Base-by-base conservation (phyloP, 2,888 invertebrate genomes). In the Allolobophora icterica region DNA sequence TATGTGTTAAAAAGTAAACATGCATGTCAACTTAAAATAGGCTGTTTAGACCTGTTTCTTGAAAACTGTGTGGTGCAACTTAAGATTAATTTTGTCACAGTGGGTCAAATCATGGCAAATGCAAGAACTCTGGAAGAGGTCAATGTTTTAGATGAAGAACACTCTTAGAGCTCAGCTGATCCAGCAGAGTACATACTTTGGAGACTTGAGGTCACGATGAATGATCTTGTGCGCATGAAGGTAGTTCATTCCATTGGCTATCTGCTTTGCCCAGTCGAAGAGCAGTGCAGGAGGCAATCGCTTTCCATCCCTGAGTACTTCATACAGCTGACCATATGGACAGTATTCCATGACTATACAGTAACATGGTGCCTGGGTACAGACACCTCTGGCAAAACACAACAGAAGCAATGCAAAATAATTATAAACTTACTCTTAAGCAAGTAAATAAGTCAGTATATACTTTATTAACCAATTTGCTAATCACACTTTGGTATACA, bases 331-430 rank as follows among this genome's bases (percentile, higher is more conserved):
- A 5, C 99, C 99, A 94, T 98, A 97, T 5, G 98, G 98, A 95
- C 99, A 99, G 95, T 97, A 99, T 95, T 99, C 99, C 99, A 99
- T 99, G 91, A 99, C 97, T 93, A 99, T 97, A 95, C 98, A 98
- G 95, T 97, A 98, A 94, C 97, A 97, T 0, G 98, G 98, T 15
- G 98, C 97, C 94, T 97, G 97, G 0, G 98, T 98, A 95, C 99
- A 99, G 13, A 99, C 97, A 90, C 99, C 99, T 95, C 97, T 97
- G 96, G 34, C n/a, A 34, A 90, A 34, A 84, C 87, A 87, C 87
- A 87, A 38, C 34, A 87, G 11, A 87, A 38, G 19, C 87, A 87
- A n/a, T n/a, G 71, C n/a, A 71, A 71, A 24, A 30, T n/a, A 5
- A 71, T n/a, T 71, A n/a, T 8, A 71, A 30, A n/a, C 11, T 71